Percentiles rank a stretch among this genome's conserved stretches.
These are phyloP conservation scores for Passer domesticus DNA, from an alignment of 2,113 vertebrate species.

Conservation along the genomic window DNA sequence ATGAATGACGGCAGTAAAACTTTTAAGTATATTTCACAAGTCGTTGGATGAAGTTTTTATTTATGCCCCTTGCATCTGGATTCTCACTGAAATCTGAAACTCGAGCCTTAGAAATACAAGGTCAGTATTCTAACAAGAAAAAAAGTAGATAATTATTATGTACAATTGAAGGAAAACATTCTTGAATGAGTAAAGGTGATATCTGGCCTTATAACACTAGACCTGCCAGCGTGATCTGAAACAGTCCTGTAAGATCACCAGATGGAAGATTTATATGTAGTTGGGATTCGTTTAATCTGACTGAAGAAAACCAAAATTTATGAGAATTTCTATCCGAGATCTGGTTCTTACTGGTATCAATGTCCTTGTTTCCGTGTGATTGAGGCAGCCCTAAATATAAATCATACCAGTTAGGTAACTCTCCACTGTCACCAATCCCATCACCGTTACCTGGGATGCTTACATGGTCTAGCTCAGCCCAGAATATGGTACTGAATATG, in stretches of 20 bases:
- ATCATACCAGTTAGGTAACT: neutral
- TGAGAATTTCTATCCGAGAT: rapidly evolving
- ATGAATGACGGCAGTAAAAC: neutral
- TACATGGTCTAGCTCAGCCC: neutral
- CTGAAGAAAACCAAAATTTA: neutral
- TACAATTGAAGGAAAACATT: neutral
- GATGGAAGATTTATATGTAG: neutral
- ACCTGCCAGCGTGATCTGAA: neutral
- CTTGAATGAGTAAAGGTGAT: neutral
- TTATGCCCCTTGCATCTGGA: neutral
- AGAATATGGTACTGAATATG: neutral
- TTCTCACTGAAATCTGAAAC: neutral
- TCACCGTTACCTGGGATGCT: neutral
- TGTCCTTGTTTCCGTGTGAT: neutral
- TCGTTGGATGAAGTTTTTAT: neutral
- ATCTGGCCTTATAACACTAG: neutral
- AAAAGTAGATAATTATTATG: neutral
- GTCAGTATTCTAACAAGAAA: neutral
- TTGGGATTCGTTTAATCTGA: neutral
- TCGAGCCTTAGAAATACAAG: neutral
- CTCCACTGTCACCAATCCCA: neutral
- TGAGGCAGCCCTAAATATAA: neutral
- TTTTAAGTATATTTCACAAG: neutral
- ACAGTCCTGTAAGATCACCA: neutral
- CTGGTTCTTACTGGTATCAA: neutral